phyloP scores from a whole-genome alignment of 2,113 vertebrate species.

The Chaetorhynchus papuensis region DNA sequence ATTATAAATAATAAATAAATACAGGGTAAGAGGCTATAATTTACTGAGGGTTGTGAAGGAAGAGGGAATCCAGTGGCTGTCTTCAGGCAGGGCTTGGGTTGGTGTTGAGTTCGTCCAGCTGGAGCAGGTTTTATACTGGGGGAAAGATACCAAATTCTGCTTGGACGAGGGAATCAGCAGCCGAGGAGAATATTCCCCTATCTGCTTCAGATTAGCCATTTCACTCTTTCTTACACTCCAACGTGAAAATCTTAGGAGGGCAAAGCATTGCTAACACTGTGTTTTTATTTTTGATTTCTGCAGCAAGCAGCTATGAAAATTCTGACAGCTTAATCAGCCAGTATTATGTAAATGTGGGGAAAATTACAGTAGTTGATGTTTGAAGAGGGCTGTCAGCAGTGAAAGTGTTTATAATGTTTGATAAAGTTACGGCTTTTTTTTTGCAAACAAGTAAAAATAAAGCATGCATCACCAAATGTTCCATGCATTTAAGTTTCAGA shows the following conservation, averaged over 20 bases:
- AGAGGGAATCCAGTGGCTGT: not conserved
- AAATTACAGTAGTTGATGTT: conserved; percentile 45
- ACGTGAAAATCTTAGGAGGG: not conserved
- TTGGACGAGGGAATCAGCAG: not conserved
- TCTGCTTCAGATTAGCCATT: not conserved
- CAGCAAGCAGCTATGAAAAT: conserved; percentile 12
- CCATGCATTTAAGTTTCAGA: not conserved
- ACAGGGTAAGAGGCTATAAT: not conserved
- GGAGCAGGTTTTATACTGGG: not conserved
- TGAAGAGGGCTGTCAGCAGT: conserved; percentile 43
- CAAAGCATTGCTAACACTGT: not conserved
- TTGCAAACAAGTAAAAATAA: conserved; percentile 47
- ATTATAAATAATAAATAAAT: too few species aligned
- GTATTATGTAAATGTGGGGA: conserved; percentile 49
- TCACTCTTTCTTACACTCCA: not conserved
- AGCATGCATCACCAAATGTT: not conserved
- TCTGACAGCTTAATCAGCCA: conserved; percentile 36
- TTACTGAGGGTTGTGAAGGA: not conserved
- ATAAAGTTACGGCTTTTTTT: not conserved
- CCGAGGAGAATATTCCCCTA: not conserved
- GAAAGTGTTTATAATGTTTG: conserved; percentile 38
- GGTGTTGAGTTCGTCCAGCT: not conserved
- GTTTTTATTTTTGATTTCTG: conserved; percentile 33
- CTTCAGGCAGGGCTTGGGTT: not conserved
- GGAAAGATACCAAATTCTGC: not conserved